phyloP scores from a whole-genome alignment of 2,113 vertebrate genomes.

The Chionomys nivalis region DNA sequence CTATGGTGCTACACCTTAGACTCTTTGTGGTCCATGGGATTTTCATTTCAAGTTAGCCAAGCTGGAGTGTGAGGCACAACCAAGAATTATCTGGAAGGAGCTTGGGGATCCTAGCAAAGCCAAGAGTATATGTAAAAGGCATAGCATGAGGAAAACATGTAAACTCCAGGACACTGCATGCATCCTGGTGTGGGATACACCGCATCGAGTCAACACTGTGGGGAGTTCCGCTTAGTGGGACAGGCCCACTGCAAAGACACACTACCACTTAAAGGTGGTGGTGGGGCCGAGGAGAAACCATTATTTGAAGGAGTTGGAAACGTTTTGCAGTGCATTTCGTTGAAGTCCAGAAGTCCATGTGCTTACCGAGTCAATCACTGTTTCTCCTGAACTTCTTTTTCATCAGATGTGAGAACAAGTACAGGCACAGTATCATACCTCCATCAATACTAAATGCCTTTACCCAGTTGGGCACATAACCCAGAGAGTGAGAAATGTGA shows the following conservation, averaged over 20 bases:
- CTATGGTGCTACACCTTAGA: background rate
- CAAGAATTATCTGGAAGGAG: background rate
- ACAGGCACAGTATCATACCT: background rate
- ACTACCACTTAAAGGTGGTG: background rate
- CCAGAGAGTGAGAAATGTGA: background rate
- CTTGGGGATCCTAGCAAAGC: background rate
- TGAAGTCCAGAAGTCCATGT: background rate
- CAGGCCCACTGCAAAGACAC: background rate
- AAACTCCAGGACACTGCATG: background rate
- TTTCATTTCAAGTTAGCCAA: background rate
- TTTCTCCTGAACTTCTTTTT: background rate
- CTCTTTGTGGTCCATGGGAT: background rate
- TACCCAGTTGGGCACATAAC: background rate
- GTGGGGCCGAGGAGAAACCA: background rate
- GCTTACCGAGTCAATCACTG: background rate
- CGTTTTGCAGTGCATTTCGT: background rate
- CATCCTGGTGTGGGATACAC: background rate
- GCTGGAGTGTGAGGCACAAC: background rate
- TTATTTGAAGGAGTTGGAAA: background rate
- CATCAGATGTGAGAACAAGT: background rate
- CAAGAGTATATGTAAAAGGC: background rate
- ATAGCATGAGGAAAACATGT: background rate
- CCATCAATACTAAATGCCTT: background rate
- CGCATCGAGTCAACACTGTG: background rate
- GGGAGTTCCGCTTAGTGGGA: background rate